A percentile compares a stretch with the other conserved stretches of the same genome.
Evolutionary conservation across 2,113 vertebrate species (phyloP).

Genomic region (Caretta caretta): DNA sequence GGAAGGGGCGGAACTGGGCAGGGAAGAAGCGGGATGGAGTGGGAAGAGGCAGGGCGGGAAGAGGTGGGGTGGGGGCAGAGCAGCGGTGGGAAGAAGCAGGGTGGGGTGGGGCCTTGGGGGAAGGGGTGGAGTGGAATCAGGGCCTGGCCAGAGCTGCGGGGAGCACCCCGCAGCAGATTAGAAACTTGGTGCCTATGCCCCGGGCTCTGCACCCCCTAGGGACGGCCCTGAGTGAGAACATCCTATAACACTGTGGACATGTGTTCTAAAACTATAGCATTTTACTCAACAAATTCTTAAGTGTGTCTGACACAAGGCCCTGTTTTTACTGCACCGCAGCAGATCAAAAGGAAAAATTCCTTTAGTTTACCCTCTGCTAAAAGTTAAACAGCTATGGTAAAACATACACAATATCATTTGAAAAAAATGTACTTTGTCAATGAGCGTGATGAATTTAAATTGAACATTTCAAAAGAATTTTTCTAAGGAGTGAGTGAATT

Average conservation of each 20-base stretch:
- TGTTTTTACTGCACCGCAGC: neutral
- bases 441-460: neutral
- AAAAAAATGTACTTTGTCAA: neutral
- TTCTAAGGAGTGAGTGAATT: neutral
- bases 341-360: neutral
- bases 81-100: too few species aligned
- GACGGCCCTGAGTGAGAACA: too few species aligned
- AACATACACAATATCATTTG: neutral
- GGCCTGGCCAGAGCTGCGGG: too few species aligned
- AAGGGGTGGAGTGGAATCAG: too few species aligned
- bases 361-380: conserved; percentile 16
- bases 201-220: too few species aligned
- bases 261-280: neutral
- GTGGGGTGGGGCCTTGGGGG: too few species aligned
- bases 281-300: neutral
- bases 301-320: neutral
- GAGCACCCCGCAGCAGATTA: too few species aligned
- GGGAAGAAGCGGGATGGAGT: too few species aligned
- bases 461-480: neutral
- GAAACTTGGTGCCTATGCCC: too few species aligned
- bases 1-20: too few species aligned
- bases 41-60: too few species aligned
- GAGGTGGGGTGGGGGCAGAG: too few species aligned
- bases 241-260: neutral
- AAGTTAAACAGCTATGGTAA: neutral